These are phyloP conservation scores for Papilio helenus DNA, from an alignment of 1,140 invertebrate genomes.

Conservation along the genomic window DNA sequence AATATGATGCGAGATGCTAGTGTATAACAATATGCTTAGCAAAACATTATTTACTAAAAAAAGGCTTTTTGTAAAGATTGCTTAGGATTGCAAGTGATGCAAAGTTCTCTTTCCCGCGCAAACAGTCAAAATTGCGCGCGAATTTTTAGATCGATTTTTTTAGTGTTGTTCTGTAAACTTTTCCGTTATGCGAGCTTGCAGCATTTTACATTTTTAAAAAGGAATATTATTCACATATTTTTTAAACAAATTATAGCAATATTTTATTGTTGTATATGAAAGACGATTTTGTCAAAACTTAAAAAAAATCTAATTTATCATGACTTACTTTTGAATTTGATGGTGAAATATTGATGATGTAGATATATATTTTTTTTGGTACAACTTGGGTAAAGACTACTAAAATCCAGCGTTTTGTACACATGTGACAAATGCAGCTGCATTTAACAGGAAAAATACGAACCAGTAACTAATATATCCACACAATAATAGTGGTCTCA, in stretches of 20 bases:
- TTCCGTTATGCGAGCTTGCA: too few species aligned
- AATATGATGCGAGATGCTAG: background rate
- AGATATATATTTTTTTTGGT: too few species aligned
- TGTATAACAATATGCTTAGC: background rate
- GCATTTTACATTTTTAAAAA: too few species aligned
- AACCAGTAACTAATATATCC: background rate
- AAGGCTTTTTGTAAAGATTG: background rate
- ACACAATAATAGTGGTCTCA: background rate
- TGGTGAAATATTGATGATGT: background rate
- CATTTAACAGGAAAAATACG: background rate
- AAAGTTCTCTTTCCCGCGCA: background rate
- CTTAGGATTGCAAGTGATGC: background rate
- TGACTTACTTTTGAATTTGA: background rate
- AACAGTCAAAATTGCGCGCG: background rate
- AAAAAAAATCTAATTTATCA: background rate
- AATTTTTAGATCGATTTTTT: background rate
- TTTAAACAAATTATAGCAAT: too few species aligned
- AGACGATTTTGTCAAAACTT: background rate
- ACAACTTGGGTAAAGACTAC: background rate
- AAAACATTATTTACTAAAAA: background rate
- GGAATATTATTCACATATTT: too few species aligned
- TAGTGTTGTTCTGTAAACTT: too few species aligned
- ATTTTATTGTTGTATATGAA: background rate
- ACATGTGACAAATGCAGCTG: background rate
- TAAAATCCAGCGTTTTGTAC: background rate